Conservation (phyloP, 2,888 invertebrate species). For the Platycheirus albimanus region DNA sequence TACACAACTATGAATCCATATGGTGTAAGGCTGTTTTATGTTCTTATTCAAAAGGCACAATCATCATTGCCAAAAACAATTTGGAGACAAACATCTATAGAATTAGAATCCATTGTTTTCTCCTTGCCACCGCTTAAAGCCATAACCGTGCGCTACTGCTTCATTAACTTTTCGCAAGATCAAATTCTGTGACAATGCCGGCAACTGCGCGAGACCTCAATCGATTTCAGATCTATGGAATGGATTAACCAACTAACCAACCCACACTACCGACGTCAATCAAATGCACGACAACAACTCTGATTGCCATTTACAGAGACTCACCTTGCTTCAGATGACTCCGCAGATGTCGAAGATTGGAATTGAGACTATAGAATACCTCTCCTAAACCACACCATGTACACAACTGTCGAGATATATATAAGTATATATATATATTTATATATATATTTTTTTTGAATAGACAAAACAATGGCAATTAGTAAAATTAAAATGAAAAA, state of each 20-base stretch:
- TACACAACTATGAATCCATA: too few relatives aligned
- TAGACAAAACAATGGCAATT: constrained; percentile 24
- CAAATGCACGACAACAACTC: constrained; percentile 27
- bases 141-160: constrained; percentile 1
- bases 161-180: constrained; percentile 28
- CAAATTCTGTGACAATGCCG: constrained; percentile 4
- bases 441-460: constrained; percentile 10
- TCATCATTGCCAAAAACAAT: background rate
- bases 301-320: constrained; percentile 43
- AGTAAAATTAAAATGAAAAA: background rate
- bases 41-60: background rate
- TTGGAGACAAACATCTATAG: background rate
- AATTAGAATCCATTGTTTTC: constrained; percentile 3
- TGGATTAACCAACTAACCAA: constrained; percentile 43
- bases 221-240: constrained; percentile 33
- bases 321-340: constrained; percentile 56
- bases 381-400: background rate
- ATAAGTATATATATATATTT: too few relatives aligned
- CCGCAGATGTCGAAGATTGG: constrained; percentile 28
- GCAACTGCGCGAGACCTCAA: background rate
- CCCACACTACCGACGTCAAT: constrained; percentile 41
- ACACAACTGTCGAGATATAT: constrained; percentile 1
- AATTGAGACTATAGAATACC: constrained; percentile 5
- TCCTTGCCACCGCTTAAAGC: background rate
- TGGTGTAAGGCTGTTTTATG: background rate